Evolutionary conservation across 2,113 vertebrate species (phyloP).

Genomic region (Prionailurus bengalensis): DNA sequence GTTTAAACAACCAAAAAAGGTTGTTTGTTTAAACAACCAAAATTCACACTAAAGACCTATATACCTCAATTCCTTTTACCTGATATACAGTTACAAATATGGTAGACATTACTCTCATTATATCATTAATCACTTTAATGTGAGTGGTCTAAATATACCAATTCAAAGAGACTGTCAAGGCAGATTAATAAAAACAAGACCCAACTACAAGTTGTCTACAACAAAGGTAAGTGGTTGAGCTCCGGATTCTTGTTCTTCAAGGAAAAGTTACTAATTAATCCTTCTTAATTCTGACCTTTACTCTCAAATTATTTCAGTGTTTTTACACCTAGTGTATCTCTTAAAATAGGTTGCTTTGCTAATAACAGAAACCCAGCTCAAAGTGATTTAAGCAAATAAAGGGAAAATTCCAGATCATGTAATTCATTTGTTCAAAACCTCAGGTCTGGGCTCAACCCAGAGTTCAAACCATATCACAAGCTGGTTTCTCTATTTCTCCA

Average conservation of each 20-base stretch:
- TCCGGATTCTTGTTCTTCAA: background rate
- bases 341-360: background rate
- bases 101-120: background rate
- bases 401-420: background rate
- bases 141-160: background rate
- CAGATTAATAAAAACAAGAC: background rate
- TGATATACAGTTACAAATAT: background rate
- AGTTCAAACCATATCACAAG: background rate
- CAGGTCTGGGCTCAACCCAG: background rate
- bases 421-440: background rate
- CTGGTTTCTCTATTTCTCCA: background rate
- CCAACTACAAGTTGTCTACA: no score
- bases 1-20: no score
- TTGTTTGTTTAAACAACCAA: no score
- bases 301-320: background rate
- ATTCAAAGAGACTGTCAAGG: background rate
- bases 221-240: background rate
- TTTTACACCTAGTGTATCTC: background rate
- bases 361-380: background rate
- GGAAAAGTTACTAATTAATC: background rate
- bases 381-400: background rate
- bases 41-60: background rate
- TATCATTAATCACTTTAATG: background rate
- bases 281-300: background rate
- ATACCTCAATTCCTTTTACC: background rate